Evolutionary conservation across 1,140 invertebrate genomes (phyloP).

Genomic region (Dreissena polymorpha): DNA sequence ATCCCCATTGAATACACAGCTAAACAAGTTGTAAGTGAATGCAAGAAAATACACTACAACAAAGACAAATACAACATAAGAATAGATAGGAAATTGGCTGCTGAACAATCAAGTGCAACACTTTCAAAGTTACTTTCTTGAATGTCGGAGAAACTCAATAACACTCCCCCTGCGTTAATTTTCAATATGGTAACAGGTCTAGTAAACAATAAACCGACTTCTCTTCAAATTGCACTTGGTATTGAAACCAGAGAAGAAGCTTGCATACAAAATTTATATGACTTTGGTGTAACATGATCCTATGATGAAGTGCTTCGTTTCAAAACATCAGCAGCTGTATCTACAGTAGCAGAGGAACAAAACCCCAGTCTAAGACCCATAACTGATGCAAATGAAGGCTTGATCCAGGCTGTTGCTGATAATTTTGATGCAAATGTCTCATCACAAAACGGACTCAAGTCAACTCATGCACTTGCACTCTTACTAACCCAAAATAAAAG

Average conservation of each 20-base stretch:
- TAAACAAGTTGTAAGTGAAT: too few species aligned
- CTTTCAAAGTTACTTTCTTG: background rate
- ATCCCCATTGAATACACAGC: too few species aligned
- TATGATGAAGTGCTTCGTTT: slow-evolving; percentile 61
- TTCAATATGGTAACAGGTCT: slow-evolving; percentile 49
- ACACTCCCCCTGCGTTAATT: slow-evolving; percentile 49
- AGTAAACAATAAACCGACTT: slow-evolving; percentile 35
- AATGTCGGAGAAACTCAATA: slow-evolving; percentile 15
- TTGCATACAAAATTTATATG: slow-evolving; percentile 29
- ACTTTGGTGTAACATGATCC: slow-evolving; percentile 49
- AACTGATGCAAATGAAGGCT: slow-evolving; percentile 1
- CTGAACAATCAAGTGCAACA: background rate
- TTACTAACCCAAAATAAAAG: slow-evolving; percentile 30
- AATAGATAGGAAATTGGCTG: too few species aligned
- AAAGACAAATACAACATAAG: too few species aligned
- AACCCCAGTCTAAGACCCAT: background rate
- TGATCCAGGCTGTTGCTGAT: slow-evolving; percentile 51
- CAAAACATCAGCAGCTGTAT: slow-evolving; percentile 53
- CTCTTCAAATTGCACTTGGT: slow-evolving; percentile 54
- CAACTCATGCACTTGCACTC: slow-evolving; percentile 54
- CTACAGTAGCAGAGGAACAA: background rate
- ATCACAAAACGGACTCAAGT: slow-evolving; percentile 51
- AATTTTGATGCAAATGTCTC: slow-evolving; percentile 62
- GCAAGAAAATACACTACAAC: too few species aligned
- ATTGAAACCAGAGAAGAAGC: slow-evolving; percentile 24